Percentiles rank a stretch among this genome's conserved stretches.
Evolutionary conservation across 2,797 vertebrate genomes (phyloP).

Genomic region (Notolepis coatsorum): DNA sequence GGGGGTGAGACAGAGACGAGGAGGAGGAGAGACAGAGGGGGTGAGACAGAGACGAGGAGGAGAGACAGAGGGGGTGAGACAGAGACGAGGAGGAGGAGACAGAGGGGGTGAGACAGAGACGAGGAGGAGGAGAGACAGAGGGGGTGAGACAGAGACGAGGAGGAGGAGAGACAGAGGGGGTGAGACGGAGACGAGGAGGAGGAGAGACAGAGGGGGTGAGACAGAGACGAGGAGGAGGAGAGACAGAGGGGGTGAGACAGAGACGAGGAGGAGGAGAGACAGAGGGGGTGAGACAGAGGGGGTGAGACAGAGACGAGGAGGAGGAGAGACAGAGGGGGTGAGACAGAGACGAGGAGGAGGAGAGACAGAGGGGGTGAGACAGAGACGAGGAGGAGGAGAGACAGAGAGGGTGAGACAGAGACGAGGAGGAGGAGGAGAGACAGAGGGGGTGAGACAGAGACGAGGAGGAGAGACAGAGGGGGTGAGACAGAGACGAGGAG

Average conservation of each 20-base stretch:
- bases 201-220: constrained; percentile 9
- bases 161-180: too few relatives aligned
- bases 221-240: neutral
- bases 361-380: too few relatives aligned
- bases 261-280: constrained; percentile 11
- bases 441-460: constrained; percentile 10
- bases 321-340: constrained; percentile 8
- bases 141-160: neutral
- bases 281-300: constrained; percentile 10
- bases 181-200: constrained; percentile 20
- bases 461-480: constrained; percentile 1
- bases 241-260: too few relatives aligned
- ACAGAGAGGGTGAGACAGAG: constrained; percentile 14
- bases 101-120: too few relatives aligned
- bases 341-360: neutral
- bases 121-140: constrained; percentile 3
- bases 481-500: neutral
- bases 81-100: too few relatives aligned
- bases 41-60: neutral
- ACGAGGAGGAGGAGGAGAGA: constrained; percentile 9
- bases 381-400: constrained; percentile 10
- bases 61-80: constrained; percentile 11
- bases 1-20: too few relatives aligned
- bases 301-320: constrained; percentile 12
- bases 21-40: constrained; percentile 3